phyloP scores from a whole-genome alignment of 1,140 invertebrate species.

The Sminthurides bifidus region DNA sequence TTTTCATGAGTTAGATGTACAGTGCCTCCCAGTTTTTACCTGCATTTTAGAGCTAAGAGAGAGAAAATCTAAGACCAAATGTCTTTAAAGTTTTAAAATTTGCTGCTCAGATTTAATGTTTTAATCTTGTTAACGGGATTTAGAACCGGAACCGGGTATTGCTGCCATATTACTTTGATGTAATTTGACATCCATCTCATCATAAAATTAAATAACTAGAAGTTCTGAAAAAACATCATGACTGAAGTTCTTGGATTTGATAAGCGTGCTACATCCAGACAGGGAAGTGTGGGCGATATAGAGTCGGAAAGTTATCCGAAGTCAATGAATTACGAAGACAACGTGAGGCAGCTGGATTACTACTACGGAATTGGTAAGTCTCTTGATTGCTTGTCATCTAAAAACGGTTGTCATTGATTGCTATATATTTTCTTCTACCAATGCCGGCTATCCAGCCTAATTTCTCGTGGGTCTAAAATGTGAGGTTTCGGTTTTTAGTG shows the following conservation, averaged over 20 bases:
- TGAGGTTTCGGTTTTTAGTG: slow-evolving; percentile 49
- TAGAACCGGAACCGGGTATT: too few species aligned
- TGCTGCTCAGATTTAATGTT: too few species aligned
- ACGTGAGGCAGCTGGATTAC: slow-evolving; percentile 73
- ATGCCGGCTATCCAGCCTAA: not conserved
- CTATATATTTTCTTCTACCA: not conserved
- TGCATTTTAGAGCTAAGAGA: too few species aligned
- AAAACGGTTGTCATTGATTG: not conserved
- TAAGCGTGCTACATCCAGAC: slow-evolving; percentile 15
- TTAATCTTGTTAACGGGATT: too few species aligned
- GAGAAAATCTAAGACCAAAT: too few species aligned
- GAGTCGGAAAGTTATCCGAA: slow-evolving; percentile 15
- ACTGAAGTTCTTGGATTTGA: slow-evolving; percentile 14
- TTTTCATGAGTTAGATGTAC: too few species aligned
- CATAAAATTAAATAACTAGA: too few species aligned
- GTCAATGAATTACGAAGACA: slow-evolving; percentile 69
- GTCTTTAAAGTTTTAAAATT: too few species aligned
- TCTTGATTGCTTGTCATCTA: not conserved
- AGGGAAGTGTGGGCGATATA: slow-evolving; percentile 12
- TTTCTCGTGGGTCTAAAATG: not conserved
- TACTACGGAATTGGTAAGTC: slow-evolving; percentile 81
- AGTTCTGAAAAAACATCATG: too few species aligned
- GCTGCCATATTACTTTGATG: too few species aligned
- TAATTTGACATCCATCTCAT: too few species aligned
- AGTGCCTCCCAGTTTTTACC: too few species aligned